Evolutionary conservation across 2,888 invertebrate genomes (phyloP).

Genomic region (Drosophila picticornis): DNA sequence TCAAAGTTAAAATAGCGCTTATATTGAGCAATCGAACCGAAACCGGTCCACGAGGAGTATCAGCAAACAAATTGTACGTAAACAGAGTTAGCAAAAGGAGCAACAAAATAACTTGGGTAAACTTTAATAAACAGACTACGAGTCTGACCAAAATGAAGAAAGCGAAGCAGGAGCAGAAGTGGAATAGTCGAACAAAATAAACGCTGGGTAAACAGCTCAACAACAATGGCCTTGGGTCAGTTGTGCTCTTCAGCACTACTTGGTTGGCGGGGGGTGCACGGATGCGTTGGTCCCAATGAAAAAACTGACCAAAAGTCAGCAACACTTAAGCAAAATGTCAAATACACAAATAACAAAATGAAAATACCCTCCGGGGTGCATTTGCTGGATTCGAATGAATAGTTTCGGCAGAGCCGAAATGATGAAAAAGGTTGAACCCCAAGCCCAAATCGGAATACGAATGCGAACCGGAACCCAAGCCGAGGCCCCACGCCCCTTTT

Average conservation of each 20-base stretch:
- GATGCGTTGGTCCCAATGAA: conserved; percentile 8
- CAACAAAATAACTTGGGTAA: conserved; percentile 65
- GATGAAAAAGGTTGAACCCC: conserved; percentile 67
- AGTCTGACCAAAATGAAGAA: conserved; percentile 10
- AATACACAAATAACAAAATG: conserved; percentile 77
- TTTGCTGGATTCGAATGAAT: conserved; percentile 72
- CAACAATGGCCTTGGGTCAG: conserved; percentile 67
- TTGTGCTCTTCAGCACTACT: neutral
- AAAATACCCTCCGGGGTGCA: conserved; percentile 79
- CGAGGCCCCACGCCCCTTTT: neutral
- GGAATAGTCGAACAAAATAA: conserved; percentile 35
- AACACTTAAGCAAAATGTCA: conserved; percentile 81
- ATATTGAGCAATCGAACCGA: conserved; percentile 51
- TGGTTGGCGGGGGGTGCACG: neutral
- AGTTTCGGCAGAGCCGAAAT: conserved; percentile 67
- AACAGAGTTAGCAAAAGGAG: conserved; percentile 30
- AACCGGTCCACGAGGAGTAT: conserved; percentile 10
- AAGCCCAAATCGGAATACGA: conserved; percentile 6
- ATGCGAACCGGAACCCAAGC: conserved; percentile 1
- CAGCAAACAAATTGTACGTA: conserved; percentile 48
- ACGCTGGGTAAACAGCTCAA: conserved; percentile 35
- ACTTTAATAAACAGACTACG: conserved; percentile 70
- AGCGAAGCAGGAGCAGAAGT: conserved; percentile 20
- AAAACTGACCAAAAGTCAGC: conserved; percentile 77
- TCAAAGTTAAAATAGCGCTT: conserved; percentile 14